phyloP scores from a whole-genome alignment of 2,888 invertebrate genomes.

The Gnatocerus cornutus region DNA sequence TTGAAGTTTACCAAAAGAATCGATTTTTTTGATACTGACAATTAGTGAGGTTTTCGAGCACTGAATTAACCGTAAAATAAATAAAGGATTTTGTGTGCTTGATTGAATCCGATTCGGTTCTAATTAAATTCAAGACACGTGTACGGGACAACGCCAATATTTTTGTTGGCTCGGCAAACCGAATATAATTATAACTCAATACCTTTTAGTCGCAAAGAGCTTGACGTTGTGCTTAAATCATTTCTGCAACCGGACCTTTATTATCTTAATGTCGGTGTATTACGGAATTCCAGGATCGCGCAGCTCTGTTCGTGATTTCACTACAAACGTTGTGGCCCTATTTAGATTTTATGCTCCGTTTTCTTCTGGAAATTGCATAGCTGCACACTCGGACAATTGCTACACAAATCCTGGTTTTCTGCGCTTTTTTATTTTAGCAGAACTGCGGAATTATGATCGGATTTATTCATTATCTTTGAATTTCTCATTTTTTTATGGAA shows the following conservation, averaged over 20 bases:
- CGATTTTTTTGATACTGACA: conserved; percentile 16
- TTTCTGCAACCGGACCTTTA: conserved; percentile 52
- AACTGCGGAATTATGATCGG: no score
- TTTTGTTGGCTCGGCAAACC: conserved; percentile 35
- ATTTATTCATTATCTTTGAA: no score
- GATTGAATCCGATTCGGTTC: conserved; percentile 22
- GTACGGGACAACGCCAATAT: conserved; percentile 26
- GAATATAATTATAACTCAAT: conserved; percentile 44
- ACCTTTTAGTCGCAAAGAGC: conserved; percentile 43
- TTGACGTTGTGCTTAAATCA: conserved; percentile 52
- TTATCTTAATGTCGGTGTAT: conserved; percentile 48
- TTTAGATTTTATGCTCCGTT: conserved; percentile 34
- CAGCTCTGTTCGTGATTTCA: conserved; percentile 52
- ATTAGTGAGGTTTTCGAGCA: not conserved
- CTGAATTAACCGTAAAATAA: conserved; percentile 17
- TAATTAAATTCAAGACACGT: conserved; percentile 42
- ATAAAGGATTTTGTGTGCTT: not conserved
- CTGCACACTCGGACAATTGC: conserved; percentile 28
- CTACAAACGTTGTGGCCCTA: conserved; percentile 47
- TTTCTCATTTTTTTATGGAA: no score
- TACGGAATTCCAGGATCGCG: conserved; percentile 53
- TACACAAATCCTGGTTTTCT: not conserved
- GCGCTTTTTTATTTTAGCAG: not conserved
- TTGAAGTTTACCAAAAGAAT: not conserved
- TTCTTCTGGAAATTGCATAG: conserved; percentile 33